A percentile compares a stretch with the other conserved stretches of the same genome.
Evolutionary conservation across 2,888 invertebrate species (phyloP).

Genomic region (Zhengitettix transpicula): DNA sequence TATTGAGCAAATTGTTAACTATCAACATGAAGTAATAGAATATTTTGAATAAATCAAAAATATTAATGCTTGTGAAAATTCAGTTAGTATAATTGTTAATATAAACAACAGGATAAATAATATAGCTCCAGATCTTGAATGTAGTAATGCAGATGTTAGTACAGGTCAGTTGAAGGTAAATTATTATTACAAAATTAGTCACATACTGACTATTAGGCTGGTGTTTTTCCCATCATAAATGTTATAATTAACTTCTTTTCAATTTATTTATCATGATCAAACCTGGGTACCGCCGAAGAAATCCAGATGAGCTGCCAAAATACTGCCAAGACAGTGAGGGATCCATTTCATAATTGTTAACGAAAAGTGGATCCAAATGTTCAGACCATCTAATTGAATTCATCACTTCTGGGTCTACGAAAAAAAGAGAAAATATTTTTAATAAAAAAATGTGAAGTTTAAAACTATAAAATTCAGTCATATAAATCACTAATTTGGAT

Average conservation of each 20-base stretch:
- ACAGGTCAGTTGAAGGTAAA: background rate
- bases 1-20: too few relatives aligned
- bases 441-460: too few relatives aligned
- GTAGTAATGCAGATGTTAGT: too few relatives aligned
- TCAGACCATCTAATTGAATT: slow-evolving; percentile 91
- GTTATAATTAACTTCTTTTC: slow-evolving; percentile 2
- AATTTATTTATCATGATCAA: slow-evolving; percentile 2
- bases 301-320: slow-evolving; percentile 91
- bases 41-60: too few relatives aligned
- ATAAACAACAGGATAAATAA: too few relatives aligned
- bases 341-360: slow-evolving; percentile 78
- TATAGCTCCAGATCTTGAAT: too few relatives aligned
- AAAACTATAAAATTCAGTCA: too few relatives aligned
- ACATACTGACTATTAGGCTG: background rate
- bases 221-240: background rate
- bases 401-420: slow-evolving; percentile 59
- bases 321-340: slow-evolving; percentile 95
- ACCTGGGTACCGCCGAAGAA: slow-evolving; percentile 89
- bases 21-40: too few relatives aligned
- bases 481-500: too few relatives aligned
- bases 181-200: background rate
- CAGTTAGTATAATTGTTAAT: too few relatives aligned
- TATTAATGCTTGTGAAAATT: too few relatives aligned
- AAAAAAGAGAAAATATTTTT: background rate
- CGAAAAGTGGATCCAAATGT: slow-evolving; percentile 75